These are phyloP conservation scores for Corynorhinus townsendii DNA, from an alignment of 2,113 vertebrate genomes.

Conservation along the genomic window DNA sequence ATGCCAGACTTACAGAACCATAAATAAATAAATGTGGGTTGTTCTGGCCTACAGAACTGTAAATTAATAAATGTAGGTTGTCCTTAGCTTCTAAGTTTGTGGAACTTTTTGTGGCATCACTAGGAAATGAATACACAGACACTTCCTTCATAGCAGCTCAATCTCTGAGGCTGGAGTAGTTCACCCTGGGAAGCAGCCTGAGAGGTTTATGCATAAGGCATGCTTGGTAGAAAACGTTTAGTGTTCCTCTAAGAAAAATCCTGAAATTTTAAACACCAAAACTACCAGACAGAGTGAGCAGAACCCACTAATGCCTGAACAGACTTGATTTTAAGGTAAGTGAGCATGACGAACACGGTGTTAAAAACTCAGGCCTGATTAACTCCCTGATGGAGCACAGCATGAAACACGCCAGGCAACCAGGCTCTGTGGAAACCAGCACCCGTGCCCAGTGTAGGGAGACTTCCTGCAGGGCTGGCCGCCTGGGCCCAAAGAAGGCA, in stretches of 20 bases:
- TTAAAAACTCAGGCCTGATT: conserved; percentile 68
- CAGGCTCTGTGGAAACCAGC: conserved; percentile 36
- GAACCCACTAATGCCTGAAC: neutral
- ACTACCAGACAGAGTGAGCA: neutral
- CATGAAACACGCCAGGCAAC: conserved; percentile 30
- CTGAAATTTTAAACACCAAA: conserved; percentile 48
- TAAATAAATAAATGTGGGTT: neutral
- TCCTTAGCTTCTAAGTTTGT: neutral
- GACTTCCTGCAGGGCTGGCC: neutral
- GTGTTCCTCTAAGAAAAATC: conserved; percentile 38
- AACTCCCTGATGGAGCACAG: conserved; percentile 66
- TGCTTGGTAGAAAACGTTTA: neutral
- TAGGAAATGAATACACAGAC: neutral
- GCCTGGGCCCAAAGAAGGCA: neutral
- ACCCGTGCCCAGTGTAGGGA: neutral
- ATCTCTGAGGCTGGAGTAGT: neutral
- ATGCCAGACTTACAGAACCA: neutral
- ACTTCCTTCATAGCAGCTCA: neutral
- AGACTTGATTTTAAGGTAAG: conserved; percentile 69
- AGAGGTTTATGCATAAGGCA: neutral
- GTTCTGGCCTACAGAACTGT: neutral
- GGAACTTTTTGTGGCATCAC: neutral
- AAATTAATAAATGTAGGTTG: neutral
- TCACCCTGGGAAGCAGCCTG: neutral
- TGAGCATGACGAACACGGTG: conserved; percentile 58